phyloP scores from a whole-genome alignment of 2,888 invertebrate genomes.

The Unio delphinus region DNA sequence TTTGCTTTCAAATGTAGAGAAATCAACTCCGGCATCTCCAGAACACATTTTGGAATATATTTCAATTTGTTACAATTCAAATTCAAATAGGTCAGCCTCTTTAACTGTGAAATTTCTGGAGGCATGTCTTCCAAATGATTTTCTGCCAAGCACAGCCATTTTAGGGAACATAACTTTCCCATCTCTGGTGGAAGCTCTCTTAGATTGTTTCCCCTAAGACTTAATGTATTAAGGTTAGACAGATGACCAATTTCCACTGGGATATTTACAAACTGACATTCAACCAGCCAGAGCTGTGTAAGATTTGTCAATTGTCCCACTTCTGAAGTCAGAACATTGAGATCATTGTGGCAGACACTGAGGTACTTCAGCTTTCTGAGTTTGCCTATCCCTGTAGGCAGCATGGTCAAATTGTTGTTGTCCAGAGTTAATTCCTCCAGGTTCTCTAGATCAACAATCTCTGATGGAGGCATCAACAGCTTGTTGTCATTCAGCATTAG shows the following conservation, averaged over 20 bases:
- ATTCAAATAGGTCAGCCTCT: conserved; percentile 57
- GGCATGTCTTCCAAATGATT: conserved; percentile 61
- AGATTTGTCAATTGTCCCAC: conserved; percentile 56
- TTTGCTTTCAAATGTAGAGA: conserved; percentile 58
- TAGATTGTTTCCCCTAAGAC: conserved; percentile 57
- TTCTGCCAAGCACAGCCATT: conserved; percentile 66
- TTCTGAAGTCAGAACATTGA: conserved; percentile 58
- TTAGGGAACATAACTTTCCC: conserved; percentile 44
- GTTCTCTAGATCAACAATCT: conserved; percentile 47
- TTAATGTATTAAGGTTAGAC: conserved; percentile 53
- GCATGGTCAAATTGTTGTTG: conserved; percentile 66
- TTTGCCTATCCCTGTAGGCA: conserved; percentile 58
- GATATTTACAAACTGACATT: conserved; percentile 56
- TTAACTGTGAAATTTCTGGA: conserved; percentile 40
- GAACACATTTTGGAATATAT: conserved; percentile 54
- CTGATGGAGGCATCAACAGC: conserved; percentile 65
- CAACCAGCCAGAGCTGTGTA: conserved; percentile 62
- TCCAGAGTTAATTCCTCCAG: conserved; percentile 65
- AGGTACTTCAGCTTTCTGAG: conserved; percentile 51
- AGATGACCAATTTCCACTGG: conserved; percentile 60
- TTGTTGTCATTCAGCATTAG: conserved; percentile 65
- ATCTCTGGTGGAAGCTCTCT: conserved; percentile 54
- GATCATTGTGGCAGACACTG: conserved; percentile 53
- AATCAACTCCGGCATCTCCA: conserved; percentile 44
- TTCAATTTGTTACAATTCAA: conserved; percentile 59